Conservation (phyloP, 30 jellyfish, hydroid and myxozoan species). For the Catostylus mosaicus region DNA sequence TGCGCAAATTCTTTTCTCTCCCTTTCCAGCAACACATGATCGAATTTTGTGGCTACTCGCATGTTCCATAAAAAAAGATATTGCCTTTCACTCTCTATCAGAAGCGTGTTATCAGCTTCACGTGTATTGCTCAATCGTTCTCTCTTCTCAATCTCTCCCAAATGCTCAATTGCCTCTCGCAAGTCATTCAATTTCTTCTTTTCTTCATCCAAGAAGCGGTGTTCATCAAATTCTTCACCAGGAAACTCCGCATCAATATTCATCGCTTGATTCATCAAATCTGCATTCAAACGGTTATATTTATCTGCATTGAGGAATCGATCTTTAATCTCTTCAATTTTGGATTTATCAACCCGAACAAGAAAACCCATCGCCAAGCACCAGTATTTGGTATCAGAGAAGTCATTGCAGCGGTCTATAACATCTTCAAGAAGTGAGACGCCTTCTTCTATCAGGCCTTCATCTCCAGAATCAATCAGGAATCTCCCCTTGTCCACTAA, state of each 20-base stretch:
- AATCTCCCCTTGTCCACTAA: constrained; percentile 10
- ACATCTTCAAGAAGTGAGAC: neutral
- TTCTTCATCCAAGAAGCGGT: neutral
- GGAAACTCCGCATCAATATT: neutral
- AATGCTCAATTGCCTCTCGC: neutral
- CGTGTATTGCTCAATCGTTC: neutral
- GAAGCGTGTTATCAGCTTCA: neutral
- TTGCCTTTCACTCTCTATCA: neutral
- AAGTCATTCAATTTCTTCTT: neutral
- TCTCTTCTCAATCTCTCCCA: neutral
- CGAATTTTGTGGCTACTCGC: neutral
- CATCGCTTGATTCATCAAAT: neutral
- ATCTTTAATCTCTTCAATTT: too few species aligned
- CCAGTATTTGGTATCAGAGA: constrained; percentile 3
- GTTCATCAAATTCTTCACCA: neutral
- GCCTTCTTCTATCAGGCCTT: neutral
- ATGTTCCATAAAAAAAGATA: neutral
- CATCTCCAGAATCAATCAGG: neutral
- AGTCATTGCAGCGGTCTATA: neutral
- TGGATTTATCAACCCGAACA: neutral
- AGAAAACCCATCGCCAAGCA: constrained; percentile 3
- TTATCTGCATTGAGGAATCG: too few species aligned
- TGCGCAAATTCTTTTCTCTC: neutral
- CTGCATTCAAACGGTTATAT: too few species aligned
- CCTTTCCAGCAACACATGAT: neutral